phyloP scores from a whole-genome alignment of 2,797 vertebrate species.

The Squalus acanthias region DNA sequence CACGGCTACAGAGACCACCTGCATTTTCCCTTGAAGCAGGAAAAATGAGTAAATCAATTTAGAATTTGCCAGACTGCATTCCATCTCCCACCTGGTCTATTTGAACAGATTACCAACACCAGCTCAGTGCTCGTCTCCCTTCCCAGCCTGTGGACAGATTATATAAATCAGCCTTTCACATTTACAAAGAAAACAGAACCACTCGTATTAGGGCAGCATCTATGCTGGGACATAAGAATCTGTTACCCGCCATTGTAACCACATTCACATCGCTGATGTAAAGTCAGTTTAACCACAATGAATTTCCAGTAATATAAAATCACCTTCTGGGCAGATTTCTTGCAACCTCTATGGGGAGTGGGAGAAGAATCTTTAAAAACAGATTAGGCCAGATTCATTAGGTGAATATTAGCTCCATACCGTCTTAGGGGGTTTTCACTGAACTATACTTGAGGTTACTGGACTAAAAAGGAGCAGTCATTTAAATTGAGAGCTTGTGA shows the following conservation, averaged over 20 bases:
- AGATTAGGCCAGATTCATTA: neutral
- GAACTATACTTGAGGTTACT: neutral
- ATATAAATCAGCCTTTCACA: neutral
- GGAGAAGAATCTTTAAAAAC: neutral
- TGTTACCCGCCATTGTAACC: neutral
- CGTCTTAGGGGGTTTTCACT: neutral
- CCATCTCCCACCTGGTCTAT: neutral
- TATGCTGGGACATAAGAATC: neutral
- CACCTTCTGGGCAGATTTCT: neutral
- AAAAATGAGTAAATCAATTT: neutral
- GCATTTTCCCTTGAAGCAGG: neutral
- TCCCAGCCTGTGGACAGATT: neutral
- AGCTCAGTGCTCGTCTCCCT: neutral
- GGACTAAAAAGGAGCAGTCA: neutral
- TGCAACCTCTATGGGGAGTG: neutral
- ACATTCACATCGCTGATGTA: neutral
- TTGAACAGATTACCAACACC: neutral
- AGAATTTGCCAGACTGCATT: neutral
- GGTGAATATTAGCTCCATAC: neutral
- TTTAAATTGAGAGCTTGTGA: neutral
- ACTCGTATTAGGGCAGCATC: neutral
- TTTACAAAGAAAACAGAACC: neutral
- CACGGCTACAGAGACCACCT: neutral
- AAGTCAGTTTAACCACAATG: neutral
- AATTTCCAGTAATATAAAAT: neutral